Base-by-base conservation (phyloP, 2,797 vertebrate species). In the Geotrypetes seraphini region DNA sequence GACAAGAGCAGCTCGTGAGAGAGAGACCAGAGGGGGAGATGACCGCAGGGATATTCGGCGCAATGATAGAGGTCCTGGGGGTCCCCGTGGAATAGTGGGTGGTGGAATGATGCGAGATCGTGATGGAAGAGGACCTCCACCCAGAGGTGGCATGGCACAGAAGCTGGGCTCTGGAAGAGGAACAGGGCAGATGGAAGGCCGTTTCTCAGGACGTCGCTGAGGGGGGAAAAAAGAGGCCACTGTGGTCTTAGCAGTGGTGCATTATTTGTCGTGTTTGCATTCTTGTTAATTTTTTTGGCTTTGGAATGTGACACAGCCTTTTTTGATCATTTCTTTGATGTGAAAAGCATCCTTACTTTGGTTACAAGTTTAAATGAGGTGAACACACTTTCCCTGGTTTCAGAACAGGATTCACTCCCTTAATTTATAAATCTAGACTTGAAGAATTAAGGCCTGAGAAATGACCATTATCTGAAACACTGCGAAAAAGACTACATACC, bases 251-350 rank as follows among this genome's bases (percentile, higher is more conserved):
- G 82, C 87, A 85, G 81, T 84, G 86, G 81, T 85, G 79, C 79
- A 70, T 77, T 70, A 77, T 79, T 89, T 82, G 79, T 89, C 82
- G 83, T 88, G 86, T 88, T 88, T 88, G 85, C 73, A 85, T 89
- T 90, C 87, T 89, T 76, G 81, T 87, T 86, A 78, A 83, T 74
- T 79, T 69, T 59, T 75, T 83, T 89, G 86, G 82, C 84, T 94
- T 93, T 90, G 88, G 88, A 95, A 94, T 92, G 88, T 94, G 88
- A 96, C 88, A 82, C 86, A 85, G 79, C 84, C 84, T 85, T 84
- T 47, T 79, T 87, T 87, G 76, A 84, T 88, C 61, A 68, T 89
- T 89, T 81, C 75, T 81, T 79, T 84, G 77, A 78, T 78, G 84
- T 89, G 85, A 88, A 77, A 86, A 86, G 75, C 77, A 79, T 80